Percentiles rank a stretch among this genome's conserved stretches.
These are phyloP conservation scores for Dendrocincla fuliginosa DNA, from an alignment of 2,797 vertebrate genomes.

Conservation along the genomic window DNA sequence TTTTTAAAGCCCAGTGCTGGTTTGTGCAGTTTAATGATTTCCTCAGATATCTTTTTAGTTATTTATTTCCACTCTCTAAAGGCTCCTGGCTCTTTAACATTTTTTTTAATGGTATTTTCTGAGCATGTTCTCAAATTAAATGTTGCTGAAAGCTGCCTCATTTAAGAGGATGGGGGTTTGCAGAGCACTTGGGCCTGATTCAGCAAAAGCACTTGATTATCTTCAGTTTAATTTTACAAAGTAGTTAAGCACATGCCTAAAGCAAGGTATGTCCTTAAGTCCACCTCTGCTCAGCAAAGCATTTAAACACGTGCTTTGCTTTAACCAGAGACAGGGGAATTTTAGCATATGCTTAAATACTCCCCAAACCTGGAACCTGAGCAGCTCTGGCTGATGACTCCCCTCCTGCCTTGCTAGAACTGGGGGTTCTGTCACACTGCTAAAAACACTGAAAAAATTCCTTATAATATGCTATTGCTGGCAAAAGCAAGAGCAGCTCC, in stretches of 20 bases:
- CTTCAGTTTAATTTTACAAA: conserved; percentile 25
- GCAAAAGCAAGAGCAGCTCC: neutral
- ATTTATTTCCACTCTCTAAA: neutral
- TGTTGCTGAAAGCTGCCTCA: neutral
- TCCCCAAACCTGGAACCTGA: neutral
- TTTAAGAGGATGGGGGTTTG: neutral
- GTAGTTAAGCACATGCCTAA: conserved; percentile 2
- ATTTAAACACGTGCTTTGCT: neutral
- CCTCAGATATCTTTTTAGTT: neutral
- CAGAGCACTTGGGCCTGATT: neutral
- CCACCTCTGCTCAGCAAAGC: conserved; percentile 38
- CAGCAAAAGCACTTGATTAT: conserved; percentile 1
- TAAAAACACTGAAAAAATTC: neutral
- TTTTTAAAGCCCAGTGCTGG: neutral
- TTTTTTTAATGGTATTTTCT: neutral
- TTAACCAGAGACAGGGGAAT: neutral
- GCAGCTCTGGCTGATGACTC: neutral
- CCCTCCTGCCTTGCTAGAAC: neutral
- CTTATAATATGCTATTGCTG: neutral
- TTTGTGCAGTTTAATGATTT: conserved; percentile 44
- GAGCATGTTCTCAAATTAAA: conserved; percentile 4
- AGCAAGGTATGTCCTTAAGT: conserved; percentile 20
- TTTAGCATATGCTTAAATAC: neutral
- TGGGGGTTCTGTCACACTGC: neutral
- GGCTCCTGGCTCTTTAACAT: neutral